Base-by-base conservation (phyloP, 2,888 invertebrate genomes). In the Mechanitis mazaeus region DNA sequence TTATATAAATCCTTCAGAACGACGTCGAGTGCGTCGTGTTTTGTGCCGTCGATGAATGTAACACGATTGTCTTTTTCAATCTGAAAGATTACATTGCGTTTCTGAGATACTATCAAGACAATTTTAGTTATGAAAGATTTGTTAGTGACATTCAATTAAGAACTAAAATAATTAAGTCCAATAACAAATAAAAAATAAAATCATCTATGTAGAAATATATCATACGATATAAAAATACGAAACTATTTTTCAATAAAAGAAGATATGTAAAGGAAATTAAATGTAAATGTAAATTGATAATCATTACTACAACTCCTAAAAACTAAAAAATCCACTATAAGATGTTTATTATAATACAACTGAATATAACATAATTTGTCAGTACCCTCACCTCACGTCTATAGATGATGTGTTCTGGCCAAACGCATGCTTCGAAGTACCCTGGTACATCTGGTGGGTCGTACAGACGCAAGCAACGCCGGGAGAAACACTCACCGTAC, bases 351-450 rank as follows among this genome's bases (percentile, higher is more conserved):
- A 11, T 7, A 9, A 2, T 42, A 11, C 9, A 9, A 9, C 1
- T 42, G 11, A 42, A 1, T 9, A 38, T 11, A 9, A 42, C n/a
- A 38, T 5, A 59, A 11, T 3, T 38, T 28, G 45, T 35, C 50
- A 12, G 38, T 31, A 54, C 45, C 42, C 50, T 4, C 57, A 85
- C 87, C 81, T 82, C 73, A 0, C 80, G 80, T 47, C 91, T 81
- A 72, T 94, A 92, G 71, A 84, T 86, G 62, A 92, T 74, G 78
- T 97, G 95, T 75, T 94, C 93, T n/a, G 97, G 97, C 97, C 98
- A 98, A n/a, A 95, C 96, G 76, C 95, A 93, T 69, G 85, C 84
- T 54, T 97, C 96, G 86, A 97, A 97, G 88, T 98, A 98, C 0
- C 96, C 96, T 0, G 93, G 93, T 2, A 94, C 90, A 86, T 98